Conservation (phyloP, 2,797 vertebrate genomes). For the Phalloptychus januarius region DNA sequence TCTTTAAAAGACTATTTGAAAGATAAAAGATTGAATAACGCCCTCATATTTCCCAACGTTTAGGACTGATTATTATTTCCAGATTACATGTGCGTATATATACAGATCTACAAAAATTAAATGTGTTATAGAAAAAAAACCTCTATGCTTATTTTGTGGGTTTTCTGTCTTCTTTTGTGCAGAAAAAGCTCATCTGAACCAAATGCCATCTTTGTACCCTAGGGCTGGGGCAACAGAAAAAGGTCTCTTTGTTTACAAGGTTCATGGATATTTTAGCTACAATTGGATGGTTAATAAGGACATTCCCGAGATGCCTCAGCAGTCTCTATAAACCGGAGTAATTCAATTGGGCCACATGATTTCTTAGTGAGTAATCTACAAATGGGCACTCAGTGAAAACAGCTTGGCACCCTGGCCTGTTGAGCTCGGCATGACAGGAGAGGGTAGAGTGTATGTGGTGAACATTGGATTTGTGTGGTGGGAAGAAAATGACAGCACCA, state of each 20-base stretch:
- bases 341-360: slow-evolving; percentile 76
- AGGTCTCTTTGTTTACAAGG: slow-evolving; percentile 73
- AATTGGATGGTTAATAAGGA: slow-evolving; percentile 66
- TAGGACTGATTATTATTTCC: neutral
- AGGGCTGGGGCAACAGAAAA: slow-evolving; percentile 60
- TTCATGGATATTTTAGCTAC: slow-evolving; percentile 48
- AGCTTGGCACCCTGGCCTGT: slow-evolving; percentile 61
- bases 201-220: slow-evolving; percentile 43
- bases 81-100: too few relatives aligned
- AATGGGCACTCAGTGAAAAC: slow-evolving; percentile 68
- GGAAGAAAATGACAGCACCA: slow-evolving; percentile 8
- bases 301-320: slow-evolving; percentile 78
- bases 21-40: neutral
- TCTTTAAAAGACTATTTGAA: neutral
- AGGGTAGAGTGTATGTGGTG: neutral
- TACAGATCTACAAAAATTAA: neutral
- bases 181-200: slow-evolving; percentile 34
- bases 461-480: neutral
- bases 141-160: slow-evolving; percentile 12
- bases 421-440: slow-evolving; percentile 38
- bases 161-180: slow-evolving; percentile 17
- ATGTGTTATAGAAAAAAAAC: slow-evolving; percentile 21
- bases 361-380: slow-evolving; percentile 76
- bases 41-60: neutral
- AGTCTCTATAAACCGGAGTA: slow-evolving; percentile 71